phyloP scores from a whole-genome alignment of 2,113 vertebrate genomes.

The Pluvialis apricaria region DNA sequence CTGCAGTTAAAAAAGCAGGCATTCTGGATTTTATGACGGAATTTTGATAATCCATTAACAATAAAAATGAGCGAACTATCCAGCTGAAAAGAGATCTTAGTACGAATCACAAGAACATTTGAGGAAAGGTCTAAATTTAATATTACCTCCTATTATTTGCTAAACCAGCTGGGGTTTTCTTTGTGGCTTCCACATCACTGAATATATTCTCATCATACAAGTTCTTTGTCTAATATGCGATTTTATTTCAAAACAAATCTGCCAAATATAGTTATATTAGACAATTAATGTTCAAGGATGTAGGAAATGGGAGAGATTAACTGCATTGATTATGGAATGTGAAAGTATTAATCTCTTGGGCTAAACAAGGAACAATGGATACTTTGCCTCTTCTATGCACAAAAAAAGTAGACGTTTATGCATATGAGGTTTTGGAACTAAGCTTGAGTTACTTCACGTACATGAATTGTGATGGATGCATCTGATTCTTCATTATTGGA shows the following conservation, averaged over 20 bases:
- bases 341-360: neutral
- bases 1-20: neutral
- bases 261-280: neutral
- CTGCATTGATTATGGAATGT: neutral
- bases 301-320: neutral
- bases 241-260: conserved; percentile 19
- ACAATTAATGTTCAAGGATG: neutral
- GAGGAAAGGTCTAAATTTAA: conserved; percentile 1
- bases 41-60: conserved; percentile 15
- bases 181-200: neutral
- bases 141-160: conserved; percentile 1
- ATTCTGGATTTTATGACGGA: neutral
- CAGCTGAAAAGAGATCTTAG: neutral
- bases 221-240: neutral
- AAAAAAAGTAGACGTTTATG: neutral
- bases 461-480: neutral
- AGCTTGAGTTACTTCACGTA: neutral
- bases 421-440: neutral
- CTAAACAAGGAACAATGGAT: neutral
- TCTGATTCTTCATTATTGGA: neutral
- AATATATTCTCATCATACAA: neutral
- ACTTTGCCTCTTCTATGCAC: neutral
- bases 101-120: neutral
- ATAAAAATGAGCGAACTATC: neutral
- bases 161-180: neutral